Base-by-base conservation (phyloP, 1,140 invertebrate species). In the Octopus bimaculoides region DNA sequence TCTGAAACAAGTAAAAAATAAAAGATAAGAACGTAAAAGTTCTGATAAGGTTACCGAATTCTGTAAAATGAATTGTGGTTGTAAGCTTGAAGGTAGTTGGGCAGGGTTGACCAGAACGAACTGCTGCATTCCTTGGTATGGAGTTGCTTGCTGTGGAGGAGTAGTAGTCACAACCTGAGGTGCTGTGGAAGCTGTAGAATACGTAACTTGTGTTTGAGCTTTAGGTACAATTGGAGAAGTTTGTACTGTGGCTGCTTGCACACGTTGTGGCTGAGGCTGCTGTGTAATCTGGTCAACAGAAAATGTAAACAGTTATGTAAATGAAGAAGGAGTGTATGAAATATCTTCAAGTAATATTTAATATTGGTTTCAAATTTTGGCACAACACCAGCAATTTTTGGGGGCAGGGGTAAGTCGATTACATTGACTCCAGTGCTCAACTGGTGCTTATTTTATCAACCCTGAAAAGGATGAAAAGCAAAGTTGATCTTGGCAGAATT, bases 51-150 rank as follows among this genome's bases (percentile, higher is more conserved):
- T 78, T n/a, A 84, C 86, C 93, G 95, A 94, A 91, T 95, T 95
- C 87, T 95, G 94, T 20, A 96, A 90, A 87, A 95, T 93, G 82
- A 95, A 93, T 88, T 94, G 94, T 26, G 93, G 92, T 83, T 94
- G 93, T 9, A 88, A 81, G 71, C 80, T 79, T 26, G 81, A 78
- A 9, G 84, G 78, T 77, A 93, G 86, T 86, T 93, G 91, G 26
- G 88, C 84, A 77, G 92, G 93, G 83, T 90, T 90, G 41, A 95
- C 92, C 89, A 95, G 92, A 4, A 94, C 92, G 77, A 95, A 92
- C 83, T 95, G 94, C 84, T 95, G 94, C 54, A 95, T 87, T 75
- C 82, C 82, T 8, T 80, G 82, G 17, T 83, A 76, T 76, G 79
- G 41, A 10, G 55, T 26, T 8, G 78, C 75, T 14, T 76, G 66